phyloP scores from a whole-genome alignment of 2,797 vertebrate species.

The Dipus sagitta region DNA sequence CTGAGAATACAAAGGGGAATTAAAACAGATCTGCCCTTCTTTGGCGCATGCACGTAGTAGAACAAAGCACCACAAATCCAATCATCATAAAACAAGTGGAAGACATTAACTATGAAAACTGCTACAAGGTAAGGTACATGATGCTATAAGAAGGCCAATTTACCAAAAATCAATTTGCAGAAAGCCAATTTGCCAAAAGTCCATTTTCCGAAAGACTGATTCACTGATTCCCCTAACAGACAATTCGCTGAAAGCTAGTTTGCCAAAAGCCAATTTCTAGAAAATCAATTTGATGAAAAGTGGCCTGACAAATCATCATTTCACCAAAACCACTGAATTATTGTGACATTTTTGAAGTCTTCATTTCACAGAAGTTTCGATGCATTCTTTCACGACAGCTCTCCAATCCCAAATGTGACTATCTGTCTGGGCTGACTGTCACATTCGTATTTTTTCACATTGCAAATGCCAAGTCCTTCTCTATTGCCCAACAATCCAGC shows the following conservation, averaged over 20 bases:
- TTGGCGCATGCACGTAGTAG: not conserved
- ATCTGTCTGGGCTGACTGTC: slow-evolving; percentile 14
- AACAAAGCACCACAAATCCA: not conserved
- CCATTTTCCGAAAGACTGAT: slow-evolving; percentile 77
- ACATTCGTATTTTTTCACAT: slow-evolving; percentile 6
- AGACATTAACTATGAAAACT: slow-evolving; percentile 64
- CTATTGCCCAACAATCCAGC: not conserved
- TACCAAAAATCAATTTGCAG: slow-evolving; percentile 74
- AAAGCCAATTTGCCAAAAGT: slow-evolving; percentile 73
- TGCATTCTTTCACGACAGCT: slow-evolving; percentile 20
- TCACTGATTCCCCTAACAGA: slow-evolving; percentile 65
- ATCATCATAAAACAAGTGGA: slow-evolving; percentile 38
- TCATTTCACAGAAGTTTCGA: slow-evolving; percentile 55
- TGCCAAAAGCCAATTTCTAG: slow-evolving; percentile 71
- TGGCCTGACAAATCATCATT: slow-evolving; percentile 56
- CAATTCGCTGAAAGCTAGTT: slow-evolving; percentile 57
- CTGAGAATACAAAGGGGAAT: slow-evolving; percentile 24
- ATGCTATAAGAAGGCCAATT: slow-evolving; percentile 42
- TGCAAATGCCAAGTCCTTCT: slow-evolving; percentile 15
- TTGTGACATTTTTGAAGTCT: slow-evolving; percentile 39
- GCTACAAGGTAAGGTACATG: slow-evolving; percentile 31
- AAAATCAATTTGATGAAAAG: slow-evolving; percentile 69
- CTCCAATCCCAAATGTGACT: slow-evolving; percentile 34
- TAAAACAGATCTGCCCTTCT: slow-evolving; percentile 17
- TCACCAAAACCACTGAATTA: slow-evolving; percentile 58